These are phyloP conservation scores for Phalera bucephala DNA, from an alignment of 2,888 invertebrate genomes.

Conservation along the genomic window DNA sequence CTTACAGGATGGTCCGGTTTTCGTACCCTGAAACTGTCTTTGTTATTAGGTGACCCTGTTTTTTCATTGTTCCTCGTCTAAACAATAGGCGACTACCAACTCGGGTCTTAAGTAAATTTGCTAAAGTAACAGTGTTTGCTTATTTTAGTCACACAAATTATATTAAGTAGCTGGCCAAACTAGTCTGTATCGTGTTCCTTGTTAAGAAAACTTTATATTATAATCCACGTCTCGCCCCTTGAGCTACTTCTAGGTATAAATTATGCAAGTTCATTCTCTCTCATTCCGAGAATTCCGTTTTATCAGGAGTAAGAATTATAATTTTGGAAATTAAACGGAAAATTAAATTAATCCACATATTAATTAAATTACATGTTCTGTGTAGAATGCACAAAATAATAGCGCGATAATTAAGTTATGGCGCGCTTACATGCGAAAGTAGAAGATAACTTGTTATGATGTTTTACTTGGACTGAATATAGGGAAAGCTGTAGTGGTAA, in stretches of 20 bases:
- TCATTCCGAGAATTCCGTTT: too few relatives aligned
- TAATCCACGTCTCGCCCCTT: too few relatives aligned
- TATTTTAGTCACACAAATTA: slow-evolving; percentile 49
- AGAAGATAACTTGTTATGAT: background rate
- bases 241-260: too few relatives aligned
- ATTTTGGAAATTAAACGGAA: too few relatives aligned
- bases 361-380: background rate
- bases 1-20: slow-evolving; percentile 40
- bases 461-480: background rate
- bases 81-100: slow-evolving; percentile 44
- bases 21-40: slow-evolving; percentile 46
- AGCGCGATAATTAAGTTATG: background rate
- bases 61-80: slow-evolving; percentile 53
- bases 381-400: background rate
- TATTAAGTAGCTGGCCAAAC: slow-evolving; percentile 31
- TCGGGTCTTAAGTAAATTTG: slow-evolving; percentile 54
- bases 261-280: too few relatives aligned
- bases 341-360: too few relatives aligned
- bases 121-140: slow-evolving; percentile 49
- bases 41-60: slow-evolving; percentile 53
- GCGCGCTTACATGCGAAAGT: background rate
- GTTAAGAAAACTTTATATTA: slow-evolving; percentile 26
- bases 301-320: too few relatives aligned
- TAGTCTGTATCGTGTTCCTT: slow-evolving; percentile 19
- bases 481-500: background rate